phyloP scores from a whole-genome alignment of 1,140 invertebrate genomes.

The Cherax quadricarinatus region DNA sequence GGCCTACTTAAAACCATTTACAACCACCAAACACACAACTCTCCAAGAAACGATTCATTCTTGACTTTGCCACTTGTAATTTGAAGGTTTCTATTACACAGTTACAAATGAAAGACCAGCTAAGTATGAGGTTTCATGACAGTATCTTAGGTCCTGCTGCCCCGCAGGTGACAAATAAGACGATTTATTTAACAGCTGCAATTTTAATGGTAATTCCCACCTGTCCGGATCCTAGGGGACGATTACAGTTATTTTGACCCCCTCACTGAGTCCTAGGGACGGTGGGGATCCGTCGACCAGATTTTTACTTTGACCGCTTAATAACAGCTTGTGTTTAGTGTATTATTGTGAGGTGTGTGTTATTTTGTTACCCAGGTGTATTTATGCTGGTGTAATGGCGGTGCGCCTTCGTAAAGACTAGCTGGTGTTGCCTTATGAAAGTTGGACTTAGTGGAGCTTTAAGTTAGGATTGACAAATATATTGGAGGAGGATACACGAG shows the following conservation, averaged over 20 bases:
- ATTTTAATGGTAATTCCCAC: slow-evolving; percentile 21
- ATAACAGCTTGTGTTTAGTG: not conserved
- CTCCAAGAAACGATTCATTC: not conserved
- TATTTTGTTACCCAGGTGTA: not conserved
- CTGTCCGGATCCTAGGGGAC: not conserved
- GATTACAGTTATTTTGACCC: slow-evolving; percentile 5
- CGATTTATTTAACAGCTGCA: slow-evolving; percentile 13
- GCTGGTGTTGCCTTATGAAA: not conserved
- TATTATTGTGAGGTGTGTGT: not conserved
- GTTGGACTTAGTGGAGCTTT: no score
- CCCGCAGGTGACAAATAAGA: slow-evolving; percentile 31
- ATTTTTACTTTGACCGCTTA: not conserved
- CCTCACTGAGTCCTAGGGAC: not conserved
- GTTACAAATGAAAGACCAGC: slow-evolving; percentile 2
- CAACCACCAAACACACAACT: not conserved
- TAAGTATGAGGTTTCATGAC: not conserved
- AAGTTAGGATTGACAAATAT: no score
- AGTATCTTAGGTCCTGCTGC: not conserved
- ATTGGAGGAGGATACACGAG: no score
- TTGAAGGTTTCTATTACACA: slow-evolving; percentile 16
- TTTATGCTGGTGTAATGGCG: not conserved
- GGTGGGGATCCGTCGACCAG: not conserved
- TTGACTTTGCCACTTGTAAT: slow-evolving; percentile 9
- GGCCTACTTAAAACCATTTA: no score
- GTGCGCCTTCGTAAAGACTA: not conserved